These are phyloP conservation scores for Drosophila arawakana DNA, from an alignment of 1,140 invertebrate genomes.

Conservation along the genomic window DNA sequence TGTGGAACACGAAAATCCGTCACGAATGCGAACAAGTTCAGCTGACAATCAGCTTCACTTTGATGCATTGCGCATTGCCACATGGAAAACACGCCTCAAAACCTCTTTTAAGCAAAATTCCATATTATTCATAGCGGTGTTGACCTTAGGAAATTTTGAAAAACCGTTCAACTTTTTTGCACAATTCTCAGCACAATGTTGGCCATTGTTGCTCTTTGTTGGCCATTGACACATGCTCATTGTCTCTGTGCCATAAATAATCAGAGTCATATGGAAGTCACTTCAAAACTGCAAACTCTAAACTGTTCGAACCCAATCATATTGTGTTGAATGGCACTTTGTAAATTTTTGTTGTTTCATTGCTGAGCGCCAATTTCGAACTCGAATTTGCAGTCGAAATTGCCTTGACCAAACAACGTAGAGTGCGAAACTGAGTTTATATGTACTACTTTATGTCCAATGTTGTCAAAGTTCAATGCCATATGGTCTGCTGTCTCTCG, in stretches of 20 bases:
- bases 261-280: conserved; percentile 33
- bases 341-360: conserved; percentile 38
- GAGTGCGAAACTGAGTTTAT: conserved; percentile 12
- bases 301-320: conserved; percentile 12
- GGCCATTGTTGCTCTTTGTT: conserved; percentile 60
- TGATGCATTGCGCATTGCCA: conserved; percentile 38
- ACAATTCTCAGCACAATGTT: conserved; percentile 50
- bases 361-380: background rate
- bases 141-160: conserved; percentile 56
- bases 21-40: conserved; percentile 73
- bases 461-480: conserved; percentile 67
- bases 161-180: conserved; percentile 51
- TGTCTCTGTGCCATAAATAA: conserved; percentile 75
- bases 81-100: conserved; percentile 41
- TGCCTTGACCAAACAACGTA: conserved; percentile 67
- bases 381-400: conserved; percentile 19
- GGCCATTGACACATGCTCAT: conserved; percentile 74
- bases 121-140: conserved; percentile 23
- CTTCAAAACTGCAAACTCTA: background rate
- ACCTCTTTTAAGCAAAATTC: conserved; percentile 14
- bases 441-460: conserved; percentile 13
- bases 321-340: conserved; percentile 63
- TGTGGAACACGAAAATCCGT: conserved; percentile 67
- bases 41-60: conserved; percentile 72
- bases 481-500: conserved; percentile 20